Base-by-base conservation (phyloP, 2,113 vertebrate genomes). In the Puma concolor region DNA sequence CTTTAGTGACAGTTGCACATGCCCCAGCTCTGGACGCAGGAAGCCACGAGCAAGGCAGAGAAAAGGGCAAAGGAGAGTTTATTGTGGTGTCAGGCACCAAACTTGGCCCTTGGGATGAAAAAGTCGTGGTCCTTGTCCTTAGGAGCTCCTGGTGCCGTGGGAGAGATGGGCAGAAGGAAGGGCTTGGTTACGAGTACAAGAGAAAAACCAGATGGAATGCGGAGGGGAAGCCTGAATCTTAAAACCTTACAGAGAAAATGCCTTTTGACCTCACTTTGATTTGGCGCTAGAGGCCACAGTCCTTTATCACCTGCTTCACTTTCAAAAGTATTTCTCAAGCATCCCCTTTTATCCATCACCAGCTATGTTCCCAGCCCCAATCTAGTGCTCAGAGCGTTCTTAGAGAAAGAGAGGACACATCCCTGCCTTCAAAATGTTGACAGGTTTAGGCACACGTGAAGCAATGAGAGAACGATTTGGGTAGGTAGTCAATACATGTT, bases 1-100 rank as follows among this genome's bases (percentile, higher is more conserved):
- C 94, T 97, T 98, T 87, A 60, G 81, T 93, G 76, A 85, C 67
- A 44, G 97, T 97, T 94, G 96, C 71, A 60, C 57, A 89, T 95
- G 96, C 77, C 98, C 96, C 82, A n/a, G 60, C 72, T 94, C 97
- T 96, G 83, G 96, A 95, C 69, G 76, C 69, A 94, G 92, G 91
- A 95, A 85, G 76, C 66, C 19, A 21, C 54, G 44, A 36, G 13
- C 8, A 44, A 15, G 71, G 69, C 90, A 95, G 80, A 50, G 86
- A 52, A 52, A 67, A 50, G 44, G 48, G 52, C 50, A 50, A 72
- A 82, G 31, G 50, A 38, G 85, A 86, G 4, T 27, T n/a, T 36
- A 10, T 7, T 29, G 25, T 48, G 50, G 33, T 33, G 36, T 38
- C 6, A 0, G 83, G 27, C 13, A 13, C 74, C 50, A 48, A 5